Percentiles rank a stretch among this genome's conserved stretches.
phyloP scores from a whole-genome alignment of 2,888 invertebrate genomes.

The Drosophila picticornis region DNA sequence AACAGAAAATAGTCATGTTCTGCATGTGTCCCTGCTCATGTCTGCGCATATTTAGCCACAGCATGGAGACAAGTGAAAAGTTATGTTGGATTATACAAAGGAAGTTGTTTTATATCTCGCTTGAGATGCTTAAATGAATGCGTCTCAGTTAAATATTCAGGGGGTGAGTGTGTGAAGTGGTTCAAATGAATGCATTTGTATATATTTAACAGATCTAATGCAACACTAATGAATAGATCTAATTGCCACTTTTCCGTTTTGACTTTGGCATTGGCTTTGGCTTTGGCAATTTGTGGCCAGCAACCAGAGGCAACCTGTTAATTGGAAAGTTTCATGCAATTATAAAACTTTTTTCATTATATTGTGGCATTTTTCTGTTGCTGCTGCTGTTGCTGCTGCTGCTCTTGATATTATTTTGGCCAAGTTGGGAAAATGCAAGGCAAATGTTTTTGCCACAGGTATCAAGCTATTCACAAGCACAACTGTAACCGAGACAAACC shows the following conservation, averaged over 20 bases:
- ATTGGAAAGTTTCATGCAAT: slow-evolving; percentile 80
- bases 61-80: slow-evolving; percentile 58
- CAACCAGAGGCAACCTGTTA: slow-evolving; percentile 75
- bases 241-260: slow-evolving; percentile 66
- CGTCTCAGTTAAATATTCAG: slow-evolving; percentile 73
- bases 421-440: slow-evolving; percentile 62
- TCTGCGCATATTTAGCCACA: slow-evolving; percentile 65
- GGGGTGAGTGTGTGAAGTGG: neutral
- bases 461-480: slow-evolving; percentile 38
- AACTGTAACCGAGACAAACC: slow-evolving; percentile 76
- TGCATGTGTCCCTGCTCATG: slow-evolving; percentile 48
- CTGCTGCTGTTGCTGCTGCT: slow-evolving; percentile 17
- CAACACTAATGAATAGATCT: slow-evolving; percentile 69
- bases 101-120: slow-evolving; percentile 78
- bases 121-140: slow-evolving; percentile 71
- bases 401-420: slow-evolving; percentile 64
- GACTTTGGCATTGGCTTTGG: slow-evolving; percentile 27
- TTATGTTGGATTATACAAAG: slow-evolving; percentile 67
- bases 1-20: slow-evolving; percentile 26
- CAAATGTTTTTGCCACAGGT: slow-evolving; percentile 65
- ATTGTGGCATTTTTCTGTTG: slow-evolving; percentile 64
- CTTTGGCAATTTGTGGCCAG: slow-evolving; percentile 58
- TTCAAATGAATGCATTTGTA: slow-evolving; percentile 11
- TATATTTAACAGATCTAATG: slow-evolving; percentile 54
- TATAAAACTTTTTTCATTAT: slow-evolving; percentile 81